Evolutionary conservation across 2,797 vertebrate species (phyloP).

Genomic region (Neostethus bicornis): DNA sequence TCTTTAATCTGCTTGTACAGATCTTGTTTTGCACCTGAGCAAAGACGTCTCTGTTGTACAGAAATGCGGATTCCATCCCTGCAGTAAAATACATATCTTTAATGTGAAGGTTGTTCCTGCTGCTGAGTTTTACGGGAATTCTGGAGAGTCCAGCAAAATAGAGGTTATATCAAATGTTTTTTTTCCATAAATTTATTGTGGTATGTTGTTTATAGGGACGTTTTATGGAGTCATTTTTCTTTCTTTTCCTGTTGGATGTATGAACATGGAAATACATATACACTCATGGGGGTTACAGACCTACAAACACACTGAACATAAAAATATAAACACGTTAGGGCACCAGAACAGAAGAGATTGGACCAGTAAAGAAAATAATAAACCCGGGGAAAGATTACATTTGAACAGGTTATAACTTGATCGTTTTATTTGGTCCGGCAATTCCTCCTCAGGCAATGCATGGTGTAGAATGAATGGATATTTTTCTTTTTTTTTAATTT

Average conservation of each 20-base stretch:
- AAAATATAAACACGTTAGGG: constrained; percentile 39
- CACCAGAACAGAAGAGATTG: constrained; percentile 52
- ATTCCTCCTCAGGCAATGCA: no score
- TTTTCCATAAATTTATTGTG: constrained; percentile 73
- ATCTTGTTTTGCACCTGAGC: constrained; percentile 56
- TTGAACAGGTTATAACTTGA: no score
- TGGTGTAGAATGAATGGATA: no score
- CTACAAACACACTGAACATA: constrained; percentile 25
- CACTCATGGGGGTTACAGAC: not conserved
- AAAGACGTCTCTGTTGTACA: constrained; percentile 55
- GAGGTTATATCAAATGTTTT: constrained; percentile 76
- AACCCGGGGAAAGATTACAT: constrained; percentile 49
- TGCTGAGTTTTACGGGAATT: constrained; percentile 66
- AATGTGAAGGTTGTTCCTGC: constrained; percentile 71
- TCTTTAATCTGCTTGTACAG: no score
- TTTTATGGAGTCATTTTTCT: constrained; percentile 72
- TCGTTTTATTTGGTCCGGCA: no score
- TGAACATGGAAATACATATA: constrained; percentile 25
- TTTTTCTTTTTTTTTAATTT: no score
- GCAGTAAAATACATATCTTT: constrained; percentile 66
- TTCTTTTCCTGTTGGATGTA: constrained; percentile 40
- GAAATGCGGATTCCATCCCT: constrained; percentile 61
- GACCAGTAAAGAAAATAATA: constrained; percentile 53
- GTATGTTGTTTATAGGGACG: constrained; percentile 67
- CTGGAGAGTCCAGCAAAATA: constrained; percentile 72